Evolutionary conservation across 2,113 vertebrate species (phyloP), one percentile per base, ranked within the genome.

Genomic region (Catagonus wagneri): DNA sequence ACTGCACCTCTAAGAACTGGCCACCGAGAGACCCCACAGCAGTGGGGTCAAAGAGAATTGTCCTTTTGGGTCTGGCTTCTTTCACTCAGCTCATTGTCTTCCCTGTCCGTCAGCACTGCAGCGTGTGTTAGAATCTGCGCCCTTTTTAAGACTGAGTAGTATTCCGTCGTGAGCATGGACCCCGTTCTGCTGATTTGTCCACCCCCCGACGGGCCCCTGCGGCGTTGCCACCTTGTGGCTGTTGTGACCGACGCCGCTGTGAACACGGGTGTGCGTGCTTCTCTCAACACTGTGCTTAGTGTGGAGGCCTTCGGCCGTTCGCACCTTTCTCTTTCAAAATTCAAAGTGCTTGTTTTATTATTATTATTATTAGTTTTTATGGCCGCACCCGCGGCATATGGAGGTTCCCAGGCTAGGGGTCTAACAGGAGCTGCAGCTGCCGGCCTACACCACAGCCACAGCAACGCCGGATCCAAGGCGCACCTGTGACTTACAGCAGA

Each of bases 131-230:
- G 44, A 23, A 32, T 56, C 16, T 29, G 58, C 68, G 23, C 56
- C 69, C 34, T 3, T 66, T 44, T 39, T n/a, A 19, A 32, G 80
- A 34, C n/a, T 39, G 90, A 44, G 6, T 6, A 6, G 39, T 13
- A 6, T n/a, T 6, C 34, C 29, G 12, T 14, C 0, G 27, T 25
- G 15, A 2, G 34, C n/a, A 14, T 0, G 6, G 6, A 19, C 80
- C 39, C 11, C n/a, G 4, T 39, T 36, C 32, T 6, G 9, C 6
- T 39, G 3, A 9, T 6, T 19, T n/a, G 1, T 52, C 65, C 23
- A 11, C 23, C 78, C 29, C 11, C 34, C 4, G 34, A 17, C 1
- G 13, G 65, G 27, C 52, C 8, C 20, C 1, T 2, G 29, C 36
- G 66, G 1, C 20, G 17, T 44, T 32, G 32, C 60, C 34, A 4